Conservation (phyloP, 2,888 invertebrate genomes). For the Pediacus dermestoides region DNA sequence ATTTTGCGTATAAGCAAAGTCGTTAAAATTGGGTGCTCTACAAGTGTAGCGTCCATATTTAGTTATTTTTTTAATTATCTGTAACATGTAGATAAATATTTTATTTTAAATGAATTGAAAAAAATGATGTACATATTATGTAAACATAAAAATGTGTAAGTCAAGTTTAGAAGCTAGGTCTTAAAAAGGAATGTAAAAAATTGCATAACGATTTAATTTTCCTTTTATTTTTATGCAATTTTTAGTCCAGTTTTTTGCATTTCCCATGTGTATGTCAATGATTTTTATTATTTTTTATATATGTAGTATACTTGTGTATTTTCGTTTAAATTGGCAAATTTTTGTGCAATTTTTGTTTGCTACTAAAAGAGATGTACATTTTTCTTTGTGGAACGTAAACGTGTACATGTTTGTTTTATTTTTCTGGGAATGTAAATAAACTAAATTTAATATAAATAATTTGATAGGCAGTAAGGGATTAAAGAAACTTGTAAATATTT, state of each 20-base stretch:
- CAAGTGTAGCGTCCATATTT: constrained; percentile 34
- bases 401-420: constrained; percentile 26
- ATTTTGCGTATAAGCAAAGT: too few species aligned
- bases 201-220: constrained; percentile 30
- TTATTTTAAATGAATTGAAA: constrained; percentile 20
- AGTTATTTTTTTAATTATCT: constrained; percentile 27
- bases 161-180: constrained; percentile 21
- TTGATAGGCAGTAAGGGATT: constrained; percentile 31
- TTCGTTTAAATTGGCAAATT: constrained; percentile 18
- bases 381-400: constrained; percentile 25
- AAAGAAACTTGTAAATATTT: constrained; percentile 44
- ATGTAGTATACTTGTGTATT: constrained; percentile 17
- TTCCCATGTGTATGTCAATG: constrained; percentile 29
- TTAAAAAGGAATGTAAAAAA: constrained; percentile 16
- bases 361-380: constrained; percentile 24
- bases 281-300: constrained; percentile 28
- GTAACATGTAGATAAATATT: constrained; percentile 29
- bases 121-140: constrained; percentile 33
- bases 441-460: constrained; percentile 28
- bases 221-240: constrained; percentile 27
- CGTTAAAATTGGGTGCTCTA: constrained; percentile 5
- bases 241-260: constrained; percentile 34
- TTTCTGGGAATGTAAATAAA: constrained; percentile 40
- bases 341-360: constrained; percentile 28
- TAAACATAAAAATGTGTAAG: constrained; percentile 27